phyloP scores from a whole-genome alignment of 2,888 invertebrate species.

The Meganola albula region DNA sequence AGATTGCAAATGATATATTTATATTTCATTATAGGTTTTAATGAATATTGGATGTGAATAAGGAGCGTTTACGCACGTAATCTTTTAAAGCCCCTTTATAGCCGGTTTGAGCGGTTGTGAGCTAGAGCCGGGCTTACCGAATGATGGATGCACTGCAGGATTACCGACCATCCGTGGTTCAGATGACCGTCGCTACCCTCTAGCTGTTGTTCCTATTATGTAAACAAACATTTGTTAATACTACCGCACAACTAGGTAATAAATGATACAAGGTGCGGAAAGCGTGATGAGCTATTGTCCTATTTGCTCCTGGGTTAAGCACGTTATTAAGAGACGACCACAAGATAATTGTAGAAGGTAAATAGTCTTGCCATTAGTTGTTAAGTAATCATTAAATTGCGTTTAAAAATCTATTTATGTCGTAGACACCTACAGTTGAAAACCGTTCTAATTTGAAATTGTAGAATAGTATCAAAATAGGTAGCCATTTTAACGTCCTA shows the following conservation, averaged over 20 bases:
- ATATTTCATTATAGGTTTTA: constrained; percentile 39
- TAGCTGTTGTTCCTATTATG: constrained; percentile 21
- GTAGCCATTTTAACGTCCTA: too few species aligned
- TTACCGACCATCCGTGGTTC: constrained; percentile 43
- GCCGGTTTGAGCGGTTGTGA: constrained; percentile 53
- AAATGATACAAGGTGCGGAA: constrained; percentile 26
- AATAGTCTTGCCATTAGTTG: too few species aligned
- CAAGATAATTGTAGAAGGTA: too few species aligned
- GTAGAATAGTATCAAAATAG: too few species aligned
- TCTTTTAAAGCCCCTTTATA: constrained; percentile 53
- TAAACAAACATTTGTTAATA: constrained; percentile 25
- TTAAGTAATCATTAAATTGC: too few species aligned
- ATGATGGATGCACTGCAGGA: constrained; percentile 61
- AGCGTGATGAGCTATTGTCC: constrained; percentile 11
- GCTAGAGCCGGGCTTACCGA: constrained; percentile 52
- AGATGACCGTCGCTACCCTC: constrained; percentile 31
- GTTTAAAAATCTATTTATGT: too few species aligned
- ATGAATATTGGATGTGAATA: constrained; percentile 41
- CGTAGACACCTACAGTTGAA: too few species aligned
- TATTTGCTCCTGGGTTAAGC: too few species aligned
- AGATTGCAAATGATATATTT: too few species aligned
- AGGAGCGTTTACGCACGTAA: constrained; percentile 53
- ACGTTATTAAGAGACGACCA: too few species aligned
- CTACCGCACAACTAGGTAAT: constrained; percentile 19
- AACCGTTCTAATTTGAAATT: too few species aligned